Percentiles rank a stretch among this genome's conserved stretches.
Conservation (phyloP, 1,140 invertebrate genomes). For the Cotesia glomerata region DNA sequence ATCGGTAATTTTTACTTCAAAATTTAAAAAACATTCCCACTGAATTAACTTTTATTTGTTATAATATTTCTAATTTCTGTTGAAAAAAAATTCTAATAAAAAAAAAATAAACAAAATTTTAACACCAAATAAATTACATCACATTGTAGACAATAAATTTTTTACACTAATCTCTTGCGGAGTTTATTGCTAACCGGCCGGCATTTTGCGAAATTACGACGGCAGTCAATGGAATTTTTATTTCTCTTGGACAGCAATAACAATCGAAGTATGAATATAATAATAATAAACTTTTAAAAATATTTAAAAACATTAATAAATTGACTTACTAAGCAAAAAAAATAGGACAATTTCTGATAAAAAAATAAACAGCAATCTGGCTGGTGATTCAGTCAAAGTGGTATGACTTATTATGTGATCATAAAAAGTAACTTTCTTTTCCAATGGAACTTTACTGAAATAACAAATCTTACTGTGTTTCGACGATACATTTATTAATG, state of each 20-base stretch:
- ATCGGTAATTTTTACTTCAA: too few relatives aligned
- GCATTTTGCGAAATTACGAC: neutral
- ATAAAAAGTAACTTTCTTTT: conserved; percentile 60
- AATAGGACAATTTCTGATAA: neutral
- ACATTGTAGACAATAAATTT: neutral
- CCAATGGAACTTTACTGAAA: conserved; percentile 48
- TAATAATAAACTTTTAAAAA: neutral
- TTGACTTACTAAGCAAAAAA: neutral
- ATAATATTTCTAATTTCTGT: too few relatives aligned
- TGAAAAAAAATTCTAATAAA: too few relatives aligned
- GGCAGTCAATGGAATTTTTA: too few relatives aligned
- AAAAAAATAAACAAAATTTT: too few relatives aligned
- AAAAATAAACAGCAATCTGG: neutral
- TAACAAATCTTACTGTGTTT: conserved; percentile 47
- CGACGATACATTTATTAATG: conserved; percentile 56
- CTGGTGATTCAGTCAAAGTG: neutral
- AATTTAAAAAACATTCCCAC: too few relatives aligned
- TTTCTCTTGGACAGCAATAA: too few relatives aligned
- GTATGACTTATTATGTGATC: conserved; percentile 49
- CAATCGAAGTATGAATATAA: too few relatives aligned
- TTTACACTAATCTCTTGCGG: neutral
- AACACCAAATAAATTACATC: neutral
- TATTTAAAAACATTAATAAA: neutral
- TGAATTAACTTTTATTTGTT: too few relatives aligned
- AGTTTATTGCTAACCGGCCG: neutral